Base-by-base conservation (phyloP, 1,140 invertebrate genomes). In the Leptinotarsa defecta region DNA sequence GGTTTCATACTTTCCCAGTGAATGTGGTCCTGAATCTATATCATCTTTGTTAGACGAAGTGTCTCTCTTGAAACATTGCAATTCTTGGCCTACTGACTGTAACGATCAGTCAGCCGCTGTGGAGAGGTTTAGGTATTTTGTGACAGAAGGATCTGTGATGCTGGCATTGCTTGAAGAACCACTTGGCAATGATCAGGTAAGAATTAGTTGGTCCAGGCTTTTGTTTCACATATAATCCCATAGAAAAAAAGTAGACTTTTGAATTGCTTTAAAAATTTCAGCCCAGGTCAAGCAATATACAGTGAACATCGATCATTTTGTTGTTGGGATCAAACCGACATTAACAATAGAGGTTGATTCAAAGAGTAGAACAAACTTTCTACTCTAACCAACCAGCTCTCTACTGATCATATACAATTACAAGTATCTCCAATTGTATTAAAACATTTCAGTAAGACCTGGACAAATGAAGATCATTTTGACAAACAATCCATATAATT, bases 81-180 rank as follows among this genome's bases (percentile, higher is more conserved):
- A 93, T 78, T 89, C 86, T 76, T 89, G 89, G 86, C 85, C 83
- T 34, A 86, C 85, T 4, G 20, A 19, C 19, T 65, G 71, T 27
- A 64, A 73, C 1, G 71, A 67, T 49, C 86, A 86, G 62, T 85
- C 88, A 78, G 83, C 87, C 17, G 88, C 89, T 3, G 85, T 90
- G 3, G 87, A 89, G 74, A 89, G 91, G 79, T 94, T 96, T 84
- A 89, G 94, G 61, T 98, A 98, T 86, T 98, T 96, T 87, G 94
- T 97, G 0, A 91, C 95, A 0, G 96, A 98, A 82, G 96, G 96
- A 79, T 91, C 92, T 4, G 94, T 95, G 1, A 91, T 99, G 82
- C 86, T 99, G 52, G 95, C 95, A 2, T 85, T 99, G 64, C 84
- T 98, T 5, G 97, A 99, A 84, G 95, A 98, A 84, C 95, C 95